Base-by-base conservation (phyloP, 53 echinoderm and acorn worm genomes). In the Antedon mediterranea region DNA sequence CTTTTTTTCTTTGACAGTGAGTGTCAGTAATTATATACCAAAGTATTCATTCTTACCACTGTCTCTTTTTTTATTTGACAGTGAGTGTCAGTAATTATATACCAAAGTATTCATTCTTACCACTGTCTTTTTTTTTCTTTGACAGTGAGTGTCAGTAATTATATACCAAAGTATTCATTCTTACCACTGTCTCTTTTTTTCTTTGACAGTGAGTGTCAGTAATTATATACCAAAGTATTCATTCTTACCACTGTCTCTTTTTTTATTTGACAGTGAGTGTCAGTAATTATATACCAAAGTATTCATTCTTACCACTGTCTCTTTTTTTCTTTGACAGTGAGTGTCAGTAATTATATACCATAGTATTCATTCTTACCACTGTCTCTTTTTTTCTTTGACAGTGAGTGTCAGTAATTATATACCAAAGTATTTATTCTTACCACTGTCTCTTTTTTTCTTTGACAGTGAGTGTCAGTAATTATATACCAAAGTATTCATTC, bases 351-450 rank as follows among this genome's bases (percentile, higher is more conserved):
- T 78, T 92, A 98, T 84, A 84, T 98, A 70, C 98, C 98, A 28
- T 88, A 88, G 75, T 92, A 92, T 79, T 44, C 80, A 32, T 87
- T 83, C 71, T 81, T 98, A 57, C 92, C 92, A 4, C 70, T 88
- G 0, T 77, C 43, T 29, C 77, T 98, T 29, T n/a, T n/a, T n/a
- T n/a, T n/a, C n/a, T n/a, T n/a, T 71, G 85, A 3, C 86, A 91
- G 91, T 92, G 75, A 89, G 90, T 76, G 84, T 98, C 77, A 90
- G 86, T 15, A 88, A 90, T 78, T 92, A 98, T 84, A 84, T 98
- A 70, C 98, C 98, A 28, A 88, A 88, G 75, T 92, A 92, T 79
- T 44, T 80, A 32, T 87, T 83, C 71, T 81, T 98, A 57, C 92
- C 92, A 4, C 70, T 88, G 0, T 77, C 43, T 29, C 77, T 98